Evolutionary conservation across 2,888 invertebrate genomes (phyloP), one percentile per base, ranked within the genome.

Genomic region (Brachyopa scutellaris): DNA sequence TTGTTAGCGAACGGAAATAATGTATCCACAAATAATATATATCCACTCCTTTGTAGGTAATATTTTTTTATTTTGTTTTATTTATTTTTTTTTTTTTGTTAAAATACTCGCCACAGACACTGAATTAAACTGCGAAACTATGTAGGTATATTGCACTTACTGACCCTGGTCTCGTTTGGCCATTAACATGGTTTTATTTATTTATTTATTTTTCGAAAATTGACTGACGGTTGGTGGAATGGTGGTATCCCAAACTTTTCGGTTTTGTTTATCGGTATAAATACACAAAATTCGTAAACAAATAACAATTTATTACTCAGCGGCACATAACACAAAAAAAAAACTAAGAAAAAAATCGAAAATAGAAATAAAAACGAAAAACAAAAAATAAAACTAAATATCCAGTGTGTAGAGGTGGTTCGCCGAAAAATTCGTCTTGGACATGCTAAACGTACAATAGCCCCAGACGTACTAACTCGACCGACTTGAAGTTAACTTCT

Each of bases 391-490:
- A 55, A 57, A 67, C 47, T 33, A 42, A 49, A 49, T 29, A 67
- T 47, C 55, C 42, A 57, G 33, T 62, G 33, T 13, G 51, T 38
- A 61, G 42, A 40, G n/a, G n/a, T n/a, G 45, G 42, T 79, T 74
- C 59, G 59, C 33, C 67, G 67, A 70, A 82, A 66, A 66, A 66
- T 19, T 72, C 42, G 59, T 82, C 82, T 82, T 82, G 82, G 77
- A 82, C 82, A 82, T 82, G 82, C 82, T 82, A 66, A 82, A 33
- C 77, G 82, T 82, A 77, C 82, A 77, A 82, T 64, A 82, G 82
- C 77, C 82, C 82, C 77, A 82, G 82, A 82, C 77, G 70, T 82
- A 82, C 82, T 82, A 82, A 82, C 70, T 77, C 82, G 61, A 77
- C 55, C 77, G 66, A 82, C 77, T 66, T 70, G 70, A 64, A 72